These are phyloP conservation scores for Valencia hispanica DNA, from an alignment of 2,797 vertebrate species.

Conservation along the genomic window DNA sequence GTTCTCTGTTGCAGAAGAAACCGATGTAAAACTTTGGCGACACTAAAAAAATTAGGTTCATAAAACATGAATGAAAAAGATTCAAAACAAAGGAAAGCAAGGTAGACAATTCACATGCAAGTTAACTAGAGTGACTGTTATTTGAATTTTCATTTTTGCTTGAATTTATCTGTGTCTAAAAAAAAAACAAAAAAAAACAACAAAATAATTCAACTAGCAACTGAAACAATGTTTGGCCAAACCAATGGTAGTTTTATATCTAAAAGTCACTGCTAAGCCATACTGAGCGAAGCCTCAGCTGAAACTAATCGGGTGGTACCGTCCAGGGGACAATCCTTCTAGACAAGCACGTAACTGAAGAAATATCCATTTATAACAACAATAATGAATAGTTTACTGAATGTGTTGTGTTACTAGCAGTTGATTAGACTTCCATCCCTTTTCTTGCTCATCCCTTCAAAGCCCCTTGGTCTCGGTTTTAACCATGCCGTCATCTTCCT, in stretches of 20 bases:
- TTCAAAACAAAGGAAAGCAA: background rate
- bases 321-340: slow-evolving; percentile 3
- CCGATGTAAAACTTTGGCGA: background rate
- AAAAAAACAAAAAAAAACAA: background rate
- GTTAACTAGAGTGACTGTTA: background rate
- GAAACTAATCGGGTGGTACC: slow-evolving; percentile 12
- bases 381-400: background rate
- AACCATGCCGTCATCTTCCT: slow-evolving; percentile 42
- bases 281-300: background rate
- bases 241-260: background rate
- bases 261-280: background rate
- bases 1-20: background rate
- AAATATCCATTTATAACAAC: background rate
- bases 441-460: slow-evolving; percentile 34
- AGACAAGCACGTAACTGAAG: background rate
- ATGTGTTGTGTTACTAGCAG: slow-evolving; percentile 6
- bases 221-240: background rate
- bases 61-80: background rate
- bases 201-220: no score
- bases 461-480: slow-evolving; percentile 37
- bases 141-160: background rate
- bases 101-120: background rate
- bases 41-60: background rate
- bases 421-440: slow-evolving; percentile 8
- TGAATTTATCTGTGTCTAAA: no score